Evolutionary conservation across 2,888 invertebrate species (phyloP), one percentile per base, ranked within the genome.

Genomic region (Chalcosyrphus nemorum): DNA sequence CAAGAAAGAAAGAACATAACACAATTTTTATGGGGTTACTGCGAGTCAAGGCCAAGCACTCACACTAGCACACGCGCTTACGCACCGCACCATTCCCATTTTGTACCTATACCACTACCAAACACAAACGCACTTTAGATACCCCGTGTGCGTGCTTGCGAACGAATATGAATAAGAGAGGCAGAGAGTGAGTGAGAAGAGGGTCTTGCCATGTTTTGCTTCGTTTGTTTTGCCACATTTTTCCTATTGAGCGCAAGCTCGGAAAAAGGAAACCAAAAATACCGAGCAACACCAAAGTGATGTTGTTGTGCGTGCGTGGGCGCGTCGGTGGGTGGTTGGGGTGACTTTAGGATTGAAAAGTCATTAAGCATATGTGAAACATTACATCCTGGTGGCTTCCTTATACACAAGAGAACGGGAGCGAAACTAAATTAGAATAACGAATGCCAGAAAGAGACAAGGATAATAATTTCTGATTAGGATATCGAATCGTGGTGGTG

Each of bases 11-110:
- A 59, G 24, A 71, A 57, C 43, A 71, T 27, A 38, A 72, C 56
- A 66, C 56, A 66, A 80, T 71, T 81, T 81, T 61, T 68, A 76
- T 76, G 81, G 71, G 85, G 85, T 85, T 85, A 85, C 59, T 85
- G 19, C 19, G 59, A 85, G 85, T 85, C 85, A 85, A 85, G 85
- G 85, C 80, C 85, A 85, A 71, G 54, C 66, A 59, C 85, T 50
- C 52, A 71, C 32, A 70, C 74, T 9, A 17, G 27, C 63, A 78
- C 80, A 78, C 80, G 74, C 63, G 65, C 45, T 70, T 52, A 84
- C 84, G 80, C 84, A 82, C 54, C 21, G 27, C 15, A 29, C n/a
- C 24, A 27, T 13, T 9, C 47, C 2, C 70, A 72, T 41, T 45
- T 59, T 9, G n/a, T n/a, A n/a, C n/a, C n/a, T n/a, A n/a, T n/a